phyloP scores from a whole-genome alignment of 2,888 invertebrate species.

The Leptinotarsa rubiginosa region DNA sequence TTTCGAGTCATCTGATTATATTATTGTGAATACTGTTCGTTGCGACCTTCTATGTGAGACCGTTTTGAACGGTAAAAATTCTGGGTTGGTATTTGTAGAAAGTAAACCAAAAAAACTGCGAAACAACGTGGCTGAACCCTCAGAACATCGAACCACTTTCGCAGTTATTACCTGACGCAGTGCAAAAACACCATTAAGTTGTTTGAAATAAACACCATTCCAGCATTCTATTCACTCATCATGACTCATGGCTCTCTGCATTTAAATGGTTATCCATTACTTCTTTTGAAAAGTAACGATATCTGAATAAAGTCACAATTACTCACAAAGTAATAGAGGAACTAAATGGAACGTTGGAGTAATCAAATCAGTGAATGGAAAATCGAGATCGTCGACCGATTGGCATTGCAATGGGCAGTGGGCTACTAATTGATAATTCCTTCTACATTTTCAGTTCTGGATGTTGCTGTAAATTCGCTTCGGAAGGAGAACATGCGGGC shows the following conservation, averaged over 20 bases:
- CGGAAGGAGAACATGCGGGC: background rate
- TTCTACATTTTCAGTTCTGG: background rate
- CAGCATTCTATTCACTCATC: background rate
- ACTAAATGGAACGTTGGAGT: background rate
- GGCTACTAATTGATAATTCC: constrained; percentile 1
- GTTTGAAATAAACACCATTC: constrained; percentile 1
- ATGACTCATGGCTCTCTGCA: background rate
- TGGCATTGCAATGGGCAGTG: background rate
- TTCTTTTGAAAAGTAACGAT: constrained; percentile 8
- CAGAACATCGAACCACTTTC: background rate
- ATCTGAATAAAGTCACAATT: constrained; percentile 5
- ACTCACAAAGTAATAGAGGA: constrained; percentile 2
- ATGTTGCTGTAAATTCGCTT: background rate
- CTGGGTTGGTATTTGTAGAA: no score
- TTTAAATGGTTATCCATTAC: background rate
- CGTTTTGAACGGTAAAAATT: no score
- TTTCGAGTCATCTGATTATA: no score
- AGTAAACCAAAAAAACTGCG: no score
- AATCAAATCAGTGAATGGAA: background rate
- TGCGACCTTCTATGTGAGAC: no score
- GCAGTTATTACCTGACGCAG: background rate
- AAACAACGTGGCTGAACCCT: background rate
- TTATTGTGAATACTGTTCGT: no score
- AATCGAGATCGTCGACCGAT: background rate
- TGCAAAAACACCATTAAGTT: constrained; percentile 2